Percentiles rank a stretch among this genome's conserved stretches.
These are phyloP conservation scores for Campylorhamphus procurvoides DNA, from an alignment of 2,113 vertebrate species.

Conservation along the genomic window DNA sequence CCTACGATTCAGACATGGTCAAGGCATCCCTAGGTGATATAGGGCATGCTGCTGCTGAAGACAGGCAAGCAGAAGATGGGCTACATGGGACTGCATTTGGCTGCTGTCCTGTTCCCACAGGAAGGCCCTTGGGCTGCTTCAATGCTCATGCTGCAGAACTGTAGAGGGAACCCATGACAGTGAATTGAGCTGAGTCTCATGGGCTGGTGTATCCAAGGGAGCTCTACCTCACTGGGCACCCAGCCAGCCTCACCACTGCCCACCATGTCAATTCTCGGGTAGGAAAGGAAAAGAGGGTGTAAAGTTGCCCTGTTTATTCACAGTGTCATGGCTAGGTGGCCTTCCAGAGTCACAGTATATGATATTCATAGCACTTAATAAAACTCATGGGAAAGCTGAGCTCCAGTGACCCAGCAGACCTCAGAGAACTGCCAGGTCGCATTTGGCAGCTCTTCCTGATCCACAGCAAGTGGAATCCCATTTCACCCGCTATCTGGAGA, in stretches of 20 bases:
- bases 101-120: background rate
- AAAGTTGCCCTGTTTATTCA: background rate
- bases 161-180: background rate
- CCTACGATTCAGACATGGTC: background rate
- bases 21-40: background rate
- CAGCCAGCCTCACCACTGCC: background rate
- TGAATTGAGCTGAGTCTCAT: background rate
- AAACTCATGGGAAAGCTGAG: conserved; percentile 23
- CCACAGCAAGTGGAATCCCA: background rate
- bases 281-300: background rate
- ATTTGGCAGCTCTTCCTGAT: conserved; percentile 7
- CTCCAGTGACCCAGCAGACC: background rate
- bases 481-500: background rate
- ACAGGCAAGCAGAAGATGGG: background rate
- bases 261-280: fast-evolving
- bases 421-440: background rate
- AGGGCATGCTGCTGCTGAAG: background rate
- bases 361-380: background rate
- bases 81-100: background rate
- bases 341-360: background rate
- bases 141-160: fast-evolving
- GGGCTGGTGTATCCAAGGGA: background rate
- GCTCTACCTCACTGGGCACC: background rate
- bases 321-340: background rate
- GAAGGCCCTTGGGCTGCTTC: background rate